Base-by-base conservation (phyloP, 2,113 vertebrate genomes). In the Caracal caracal region DNA sequence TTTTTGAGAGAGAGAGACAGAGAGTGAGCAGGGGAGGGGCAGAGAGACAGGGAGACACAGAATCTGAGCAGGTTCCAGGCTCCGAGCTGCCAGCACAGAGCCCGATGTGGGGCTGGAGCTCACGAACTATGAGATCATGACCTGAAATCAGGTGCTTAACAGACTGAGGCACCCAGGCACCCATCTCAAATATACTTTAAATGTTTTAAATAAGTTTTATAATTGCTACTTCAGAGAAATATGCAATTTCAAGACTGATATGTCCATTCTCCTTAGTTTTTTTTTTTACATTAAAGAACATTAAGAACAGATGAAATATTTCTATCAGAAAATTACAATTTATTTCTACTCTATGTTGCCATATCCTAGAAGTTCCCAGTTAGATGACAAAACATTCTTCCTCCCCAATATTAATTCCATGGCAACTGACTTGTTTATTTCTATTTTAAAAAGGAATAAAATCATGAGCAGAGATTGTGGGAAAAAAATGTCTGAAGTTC, bases 171-270 rank as follows among this genome's bases (percentile, higher is more conserved):
- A 56, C 6, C 53, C 53, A 22, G 56, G 56, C 20, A 8, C 20
- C 56, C 17, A 20, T 59, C 56, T 59, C 7, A 3, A 51, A 75
- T 20, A 30, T 6, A n/a, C 59, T 79, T 91, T n/a, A 63, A 92
- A n/a, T 79, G 9, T 78, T 63, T 84, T 70, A 75, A 88, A 22
- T 68, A 79, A 80, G 33, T 51, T 56, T 56, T 76, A 16, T 4
- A 86, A 49, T 26, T 95, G 16, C 28, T 83, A 33, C 56, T 80
- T 92, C 70, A 90, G 35, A 95, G 17, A 88, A 85, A 68, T 87
- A 17, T 79, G 15, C 85, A 91, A 95, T 59, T 81, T 95, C 71
- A 92, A 90, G 84, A 51, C 10, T 79, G 37, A 63, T 73, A 80
- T 13, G 28, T 12, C 66, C 24, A 81, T 20, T 63, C 33, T 96